A percentile compares a stretch with the other conserved stretches of the same genome.
Evolutionary conservation across 1,140 invertebrate genomes (phyloP).

Genomic region (Glossosoma conforme): DNA sequence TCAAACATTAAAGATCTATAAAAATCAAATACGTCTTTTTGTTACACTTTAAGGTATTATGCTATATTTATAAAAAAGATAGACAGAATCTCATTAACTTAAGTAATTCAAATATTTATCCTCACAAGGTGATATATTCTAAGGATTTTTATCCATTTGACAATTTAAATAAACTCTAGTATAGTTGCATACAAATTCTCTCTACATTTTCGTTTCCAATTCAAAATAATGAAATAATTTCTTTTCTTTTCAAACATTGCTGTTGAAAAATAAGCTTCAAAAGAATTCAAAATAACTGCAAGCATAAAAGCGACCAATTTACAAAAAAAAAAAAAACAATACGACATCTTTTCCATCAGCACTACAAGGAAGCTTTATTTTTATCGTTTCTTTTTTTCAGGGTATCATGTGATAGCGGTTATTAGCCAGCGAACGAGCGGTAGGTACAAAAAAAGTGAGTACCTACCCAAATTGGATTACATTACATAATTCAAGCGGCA

Average conservation of each 20-base stretch:
- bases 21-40: too few species aligned
- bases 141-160: too few species aligned
- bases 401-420: constrained; percentile 17
- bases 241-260: background rate
- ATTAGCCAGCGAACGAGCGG: constrained; percentile 18
- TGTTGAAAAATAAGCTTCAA: background rate
- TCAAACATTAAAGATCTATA: too few species aligned
- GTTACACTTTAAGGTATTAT: too few species aligned
- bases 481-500: constrained; percentile 4
- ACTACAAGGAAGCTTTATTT: background rate
- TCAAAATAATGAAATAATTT: too few species aligned
- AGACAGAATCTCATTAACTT: too few species aligned
- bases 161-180: too few species aligned
- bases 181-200: too few species aligned
- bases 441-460: constrained; percentile 1
- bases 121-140: too few species aligned
- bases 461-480: constrained; percentile 19
- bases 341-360: background rate
- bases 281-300: background rate
- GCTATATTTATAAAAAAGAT: too few species aligned
- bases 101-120: too few species aligned
- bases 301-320: constrained; percentile 19
- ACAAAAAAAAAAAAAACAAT: constrained; percentile 2
- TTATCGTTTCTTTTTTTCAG: background rate
- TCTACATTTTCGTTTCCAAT: too few species aligned